Evolutionary conservation across 2,113 vertebrate genomes (phyloP).

Genomic region (Lagenorhynchus albirostris): DNA sequence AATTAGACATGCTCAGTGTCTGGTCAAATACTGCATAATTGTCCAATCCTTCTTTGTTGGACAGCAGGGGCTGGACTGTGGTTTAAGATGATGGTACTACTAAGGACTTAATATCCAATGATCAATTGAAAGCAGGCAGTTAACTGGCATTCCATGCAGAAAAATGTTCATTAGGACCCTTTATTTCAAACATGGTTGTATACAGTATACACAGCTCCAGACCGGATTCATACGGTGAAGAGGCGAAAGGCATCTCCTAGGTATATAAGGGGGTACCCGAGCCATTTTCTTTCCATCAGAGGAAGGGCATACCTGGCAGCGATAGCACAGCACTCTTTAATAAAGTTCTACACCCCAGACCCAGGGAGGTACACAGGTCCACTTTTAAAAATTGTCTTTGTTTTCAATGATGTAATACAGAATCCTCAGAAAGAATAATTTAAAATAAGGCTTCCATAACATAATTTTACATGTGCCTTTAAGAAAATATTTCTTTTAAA

Average conservation of each 20-base stretch:
- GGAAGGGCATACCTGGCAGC: not conserved
- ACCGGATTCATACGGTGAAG: not conserved
- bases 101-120: not conserved
- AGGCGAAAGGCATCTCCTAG: not conserved
- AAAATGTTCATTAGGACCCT: not conserved
- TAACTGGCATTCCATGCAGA: not conserved
- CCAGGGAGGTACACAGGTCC: not conserved
- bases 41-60: not conserved
- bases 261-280: not conserved
- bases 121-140: not conserved
- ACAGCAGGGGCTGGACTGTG: not conserved
- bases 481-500: not conserved
- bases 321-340: not conserved
- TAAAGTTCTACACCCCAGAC: not conserved
- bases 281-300: not conserved
- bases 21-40: not conserved
- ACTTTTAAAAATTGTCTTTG: not conserved
- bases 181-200: constrained; percentile 19
- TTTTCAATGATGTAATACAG: constrained; percentile 15
- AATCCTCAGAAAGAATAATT: not conserved
- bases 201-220: not conserved
- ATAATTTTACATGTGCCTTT: not conserved
- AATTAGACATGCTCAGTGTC: not conserved
- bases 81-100: not conserved
- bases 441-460: not conserved